phyloP scores from a whole-genome alignment of 2,888 invertebrate genomes.

The Panorpa germanica region DNA sequence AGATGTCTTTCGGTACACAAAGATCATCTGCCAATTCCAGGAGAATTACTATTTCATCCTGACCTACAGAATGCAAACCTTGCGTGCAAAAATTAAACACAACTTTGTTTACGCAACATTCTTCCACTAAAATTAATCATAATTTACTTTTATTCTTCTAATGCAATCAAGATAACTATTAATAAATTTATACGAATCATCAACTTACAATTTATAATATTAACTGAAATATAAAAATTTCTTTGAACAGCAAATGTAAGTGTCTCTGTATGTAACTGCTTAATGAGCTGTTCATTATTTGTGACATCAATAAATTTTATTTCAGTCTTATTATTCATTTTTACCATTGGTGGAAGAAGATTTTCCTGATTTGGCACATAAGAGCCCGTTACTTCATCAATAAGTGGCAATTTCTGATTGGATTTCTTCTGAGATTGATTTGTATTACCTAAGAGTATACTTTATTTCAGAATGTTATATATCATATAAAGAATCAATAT shows the following conservation, averaged over 20 bases:
- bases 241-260: slow-evolving; percentile 55
- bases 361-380: slow-evolving; percentile 25
- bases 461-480: too few relatives aligned
- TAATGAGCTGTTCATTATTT: slow-evolving; percentile 32
- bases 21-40: slow-evolving; percentile 47
- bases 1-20: slow-evolving; percentile 47
- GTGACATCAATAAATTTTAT: slow-evolving; percentile 21
- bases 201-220: slow-evolving; percentile 53
- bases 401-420: slow-evolving; percentile 16
- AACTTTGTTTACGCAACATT: slow-evolving; percentile 51
- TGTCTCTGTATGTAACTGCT: slow-evolving; percentile 36
- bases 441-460: too few relatives aligned
- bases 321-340: slow-evolving; percentile 21
- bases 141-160: slow-evolving; percentile 3
- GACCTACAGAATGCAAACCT: slow-evolving; percentile 62
- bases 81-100: slow-evolving; percentile 62
- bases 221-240: slow-evolving; percentile 54
- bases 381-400: slow-evolving; percentile 18
- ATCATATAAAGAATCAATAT: too few relatives aligned
- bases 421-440: too few relatives aligned
- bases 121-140: slow-evolving; percentile 31
- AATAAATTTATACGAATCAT: slow-evolving; percentile 4
- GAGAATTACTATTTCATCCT: slow-evolving; percentile 62
- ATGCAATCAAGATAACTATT: not conserved
- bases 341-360: slow-evolving; percentile 33